Evolutionary conservation across 2,113 vertebrate genomes (phyloP).

Genomic region (Taurulus bubalis): DNA sequence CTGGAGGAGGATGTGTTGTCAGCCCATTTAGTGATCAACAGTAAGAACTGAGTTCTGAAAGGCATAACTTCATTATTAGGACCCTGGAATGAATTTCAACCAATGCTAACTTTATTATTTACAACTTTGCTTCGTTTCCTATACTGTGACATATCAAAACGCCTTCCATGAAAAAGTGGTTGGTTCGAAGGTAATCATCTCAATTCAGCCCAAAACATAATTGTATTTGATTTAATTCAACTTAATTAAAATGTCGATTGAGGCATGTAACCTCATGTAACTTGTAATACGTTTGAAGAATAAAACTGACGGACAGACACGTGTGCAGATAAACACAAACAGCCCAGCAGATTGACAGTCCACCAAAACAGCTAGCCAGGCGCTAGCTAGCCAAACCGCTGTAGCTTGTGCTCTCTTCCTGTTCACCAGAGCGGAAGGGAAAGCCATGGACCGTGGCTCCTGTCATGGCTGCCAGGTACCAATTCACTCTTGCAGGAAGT

Average conservation of each 20-base stretch:
- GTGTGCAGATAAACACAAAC: conserved; percentile 10
- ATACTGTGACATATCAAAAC: not conserved
- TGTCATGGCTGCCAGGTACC: conserved; percentile 62
- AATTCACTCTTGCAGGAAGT: conserved; percentile 48
- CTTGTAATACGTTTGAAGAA: not conserved
- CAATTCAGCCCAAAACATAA: not conserved
- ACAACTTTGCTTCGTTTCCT: no score
- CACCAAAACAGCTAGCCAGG: conserved; percentile 23
- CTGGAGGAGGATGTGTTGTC: no score
- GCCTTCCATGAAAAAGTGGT: not conserved
- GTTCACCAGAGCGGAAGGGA: conserved; percentile 57
- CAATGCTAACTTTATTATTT: no score
- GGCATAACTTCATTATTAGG: no score
- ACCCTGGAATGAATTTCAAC: no score
- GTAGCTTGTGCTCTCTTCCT: conserved; percentile 31
- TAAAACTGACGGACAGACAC: not conserved
- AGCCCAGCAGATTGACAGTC: conserved; percentile 19
- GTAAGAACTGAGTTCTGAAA: no score
- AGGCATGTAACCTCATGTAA: no score
- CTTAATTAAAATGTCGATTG: no score
- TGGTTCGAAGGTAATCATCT: not conserved
- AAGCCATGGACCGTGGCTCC: conserved; percentile 37
- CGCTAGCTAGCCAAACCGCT: conserved; percentile 13
- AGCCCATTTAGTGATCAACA: no score
- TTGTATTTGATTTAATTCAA: no score